Evolutionary conservation across 2,888 invertebrate genomes (phyloP), one percentile per base, ranked within the genome.

Genomic region (Xanthia icteritia): DNA sequence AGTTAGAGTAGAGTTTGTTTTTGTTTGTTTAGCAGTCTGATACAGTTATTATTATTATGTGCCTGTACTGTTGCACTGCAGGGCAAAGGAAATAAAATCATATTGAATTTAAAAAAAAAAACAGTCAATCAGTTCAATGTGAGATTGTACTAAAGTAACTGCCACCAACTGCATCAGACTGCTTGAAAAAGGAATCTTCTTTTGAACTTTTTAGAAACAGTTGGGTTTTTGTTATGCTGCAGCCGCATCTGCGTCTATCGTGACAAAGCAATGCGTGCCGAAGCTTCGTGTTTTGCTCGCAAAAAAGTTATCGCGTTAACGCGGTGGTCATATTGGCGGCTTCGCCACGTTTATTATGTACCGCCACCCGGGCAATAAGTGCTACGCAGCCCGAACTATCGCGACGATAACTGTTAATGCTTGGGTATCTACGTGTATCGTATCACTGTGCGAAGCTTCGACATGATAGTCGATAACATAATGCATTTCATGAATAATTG

Each of bases 1-100:
- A 93, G 77, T 65, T 65, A 0, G 63, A 77, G 0, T 76, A 76
- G 63, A 39, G 48, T 63, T 56, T 1, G 0, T 13, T 54, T 54
- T 45, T 23, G n/a, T 17, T 23, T 27, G 8, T 23, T 20, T 66
- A 45, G 20, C 48, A 48, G 23, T 9, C 45, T 31, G 23, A 31
- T 45, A 45, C 27, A 66, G 20, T 20, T 42, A 15, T 15, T 58
- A 58, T 58, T 27, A 27, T 54, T 51, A 51, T 51, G 8, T n/a
- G 5, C 2, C 1, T 56, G n/a, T 27, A 0, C 13, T n/a, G 56
- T n/a, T 0, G 13, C 5, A 27, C 15, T 17, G 27, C 31, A 8
- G 17, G 8, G 0, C 13, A 15, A 15, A 27, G 6, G 27, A 15
- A 31, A 31, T 8, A 17, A 6, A 58, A 58, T 13, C 6, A 2